Conservation (phyloP, 2,797 vertebrate genomes). For the Coracias cyanogaster region DNA sequence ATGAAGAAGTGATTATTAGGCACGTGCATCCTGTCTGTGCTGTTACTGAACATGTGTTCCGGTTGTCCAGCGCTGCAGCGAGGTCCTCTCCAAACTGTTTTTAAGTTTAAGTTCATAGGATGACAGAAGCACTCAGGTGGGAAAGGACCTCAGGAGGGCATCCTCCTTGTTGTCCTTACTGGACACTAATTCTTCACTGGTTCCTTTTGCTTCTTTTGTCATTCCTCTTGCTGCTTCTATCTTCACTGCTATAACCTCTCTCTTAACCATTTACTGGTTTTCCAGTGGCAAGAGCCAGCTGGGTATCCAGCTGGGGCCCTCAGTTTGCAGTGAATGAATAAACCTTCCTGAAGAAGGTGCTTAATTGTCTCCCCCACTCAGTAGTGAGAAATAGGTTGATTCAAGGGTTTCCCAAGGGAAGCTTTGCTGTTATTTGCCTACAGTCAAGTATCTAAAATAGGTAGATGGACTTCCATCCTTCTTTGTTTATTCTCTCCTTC, state of each 20-base stretch:
- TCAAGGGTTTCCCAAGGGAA: neutral
- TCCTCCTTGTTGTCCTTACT: neutral
- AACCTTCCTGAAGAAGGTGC: neutral
- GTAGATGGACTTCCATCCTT: neutral
- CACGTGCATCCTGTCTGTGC: neutral
- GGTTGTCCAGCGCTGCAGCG: neutral
- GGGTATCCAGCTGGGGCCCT: accelerated
- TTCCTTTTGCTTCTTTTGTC: neutral
- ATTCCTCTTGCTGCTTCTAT: accelerated
- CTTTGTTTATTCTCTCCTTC: neutral
- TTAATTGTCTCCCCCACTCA: neutral
- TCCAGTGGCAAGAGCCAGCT: neutral
- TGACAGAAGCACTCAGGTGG: neutral
- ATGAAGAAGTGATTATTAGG: neutral
- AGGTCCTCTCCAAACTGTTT: neutral
- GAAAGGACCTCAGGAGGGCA: neutral
- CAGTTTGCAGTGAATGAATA: neutral
- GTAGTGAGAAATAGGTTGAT: neutral
- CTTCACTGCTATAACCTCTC: neutral
- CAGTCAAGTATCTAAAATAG: neutral
- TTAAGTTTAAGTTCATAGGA: neutral
- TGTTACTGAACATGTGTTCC: neutral
- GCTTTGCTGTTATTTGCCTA: neutral
- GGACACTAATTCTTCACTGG: neutral
- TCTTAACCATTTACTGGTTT: neutral